Evolutionary conservation across 2,888 invertebrate genomes (phyloP).

Genomic region (Scelioninae gen. 1): DNA sequence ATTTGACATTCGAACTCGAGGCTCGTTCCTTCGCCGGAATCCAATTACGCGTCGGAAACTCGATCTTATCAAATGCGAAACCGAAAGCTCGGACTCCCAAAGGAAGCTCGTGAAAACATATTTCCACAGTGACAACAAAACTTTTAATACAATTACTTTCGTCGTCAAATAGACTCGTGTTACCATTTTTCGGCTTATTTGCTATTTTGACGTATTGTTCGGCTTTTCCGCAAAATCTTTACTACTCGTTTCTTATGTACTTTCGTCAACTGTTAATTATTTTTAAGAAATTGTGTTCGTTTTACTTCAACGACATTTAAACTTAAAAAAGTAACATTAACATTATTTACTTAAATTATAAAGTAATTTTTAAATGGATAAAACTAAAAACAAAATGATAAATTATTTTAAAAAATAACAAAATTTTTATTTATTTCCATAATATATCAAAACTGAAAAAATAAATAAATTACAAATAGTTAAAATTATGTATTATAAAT

Average conservation of each 20-base stretch:
- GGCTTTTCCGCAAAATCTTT: neutral
- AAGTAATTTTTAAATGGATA: neutral
- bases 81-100: conserved; percentile 40
- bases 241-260: no score
- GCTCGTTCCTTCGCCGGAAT: conserved; percentile 47
- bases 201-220: conserved; percentile 1
- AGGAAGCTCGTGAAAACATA: conserved; percentile 41
- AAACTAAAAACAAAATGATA: neutral
- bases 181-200: neutral
- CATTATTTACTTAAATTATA: neutral
- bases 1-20: conserved; percentile 50
- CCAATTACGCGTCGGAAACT: conserved; percentile 52
- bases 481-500: no score
- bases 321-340: neutral
- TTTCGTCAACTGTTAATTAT: conserved; percentile 14
- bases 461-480: no score
- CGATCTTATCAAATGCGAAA: conserved; percentile 55
- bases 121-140: conserved; percentile 46
- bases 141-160: conserved; percentile 59
- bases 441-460: no score
- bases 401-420: no score
- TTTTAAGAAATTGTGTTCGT: neutral
- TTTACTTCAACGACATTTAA: neutral
- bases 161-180: conserved; percentile 37
- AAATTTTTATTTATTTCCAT: no score